Evolutionary conservation across 1,140 invertebrate species (phyloP), one percentile per base, ranked within the genome.

Genomic region (Aphidius gifuensis): DNA sequence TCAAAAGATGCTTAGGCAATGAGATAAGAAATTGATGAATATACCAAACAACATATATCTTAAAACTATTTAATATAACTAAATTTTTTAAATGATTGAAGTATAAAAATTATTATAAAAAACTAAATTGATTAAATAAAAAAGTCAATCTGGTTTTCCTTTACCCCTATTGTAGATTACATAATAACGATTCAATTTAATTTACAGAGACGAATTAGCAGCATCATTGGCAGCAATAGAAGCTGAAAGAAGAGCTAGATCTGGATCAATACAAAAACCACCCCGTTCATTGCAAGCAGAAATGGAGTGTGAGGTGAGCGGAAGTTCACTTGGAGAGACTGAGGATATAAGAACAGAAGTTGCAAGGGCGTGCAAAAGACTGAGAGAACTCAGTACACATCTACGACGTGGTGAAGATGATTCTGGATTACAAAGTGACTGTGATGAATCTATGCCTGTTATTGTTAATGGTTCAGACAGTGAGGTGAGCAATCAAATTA

Each of bases 331-430:
- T 40, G 79, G 81, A 39, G 85, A 87, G 61, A 76, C 87, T 1
- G 85, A 88, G 61, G 76, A 89, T 63, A 81, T 90, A 46, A 82
- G 86, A 66, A 83, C 83, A 69, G 84, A 82, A 84, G 82, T 82
- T 81, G 80, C 74, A 83, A 86, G 76, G 80, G 85, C 71, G 80
- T 86, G 70, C 71, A 85, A 88, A 68, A 86, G 90, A 71, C 73
- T 90, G 61, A 80, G 88, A 66, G 83, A 88, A 45, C 74, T 91
- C 57, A 86, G 87, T 60, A 83, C 87, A 59, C 88, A 90, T 63
- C 77, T 91, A 3, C 86, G 89, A 69, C 85, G 88, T 9, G 86
- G 88, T 61, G 87, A 89, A 66, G 88, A 91, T 70, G 83, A 85
- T 62, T 85, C 83, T 8, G 83, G 83, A 23, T 68, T 85, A 48